These are phyloP conservation scores for Sakesphorus luctuosus DNA, from an alignment of 2,113 vertebrate genomes.

Conservation along the genomic window DNA sequence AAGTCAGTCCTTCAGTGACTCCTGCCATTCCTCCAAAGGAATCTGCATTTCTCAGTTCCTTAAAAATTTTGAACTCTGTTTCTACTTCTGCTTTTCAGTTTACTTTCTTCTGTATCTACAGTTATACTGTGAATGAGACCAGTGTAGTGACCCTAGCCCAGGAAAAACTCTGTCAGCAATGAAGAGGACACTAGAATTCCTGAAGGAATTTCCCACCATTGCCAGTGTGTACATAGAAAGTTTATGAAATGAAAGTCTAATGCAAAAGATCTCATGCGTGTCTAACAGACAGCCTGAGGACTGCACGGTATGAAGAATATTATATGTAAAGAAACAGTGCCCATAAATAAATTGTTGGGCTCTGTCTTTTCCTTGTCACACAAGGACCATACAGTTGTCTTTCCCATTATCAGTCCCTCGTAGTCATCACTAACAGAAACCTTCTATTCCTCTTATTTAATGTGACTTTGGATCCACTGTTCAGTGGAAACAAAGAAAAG, in stretches of 20 bases:
- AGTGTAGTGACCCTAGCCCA: neutral
- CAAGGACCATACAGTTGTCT: neutral
- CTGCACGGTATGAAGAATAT: neutral
- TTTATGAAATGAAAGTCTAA: neutral
- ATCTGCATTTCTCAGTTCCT: neutral
- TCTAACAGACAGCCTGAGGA: neutral
- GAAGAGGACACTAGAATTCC: neutral
- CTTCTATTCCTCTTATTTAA: conserved; percentile 28
- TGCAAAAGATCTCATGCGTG: neutral
- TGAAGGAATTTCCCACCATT: neutral
- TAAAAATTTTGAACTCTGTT: neutral
- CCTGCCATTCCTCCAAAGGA: neutral
- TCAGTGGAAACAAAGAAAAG: conserved; percentile 26
- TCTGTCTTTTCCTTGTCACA: neutral
- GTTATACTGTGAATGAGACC: neutral
- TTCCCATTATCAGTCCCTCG: neutral
- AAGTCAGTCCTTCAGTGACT: neutral
- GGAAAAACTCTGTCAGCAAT: neutral
- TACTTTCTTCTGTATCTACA: neutral
- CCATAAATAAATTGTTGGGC: neutral
- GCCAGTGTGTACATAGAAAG: neutral
- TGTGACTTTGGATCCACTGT: neutral
- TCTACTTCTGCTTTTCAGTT: neutral
- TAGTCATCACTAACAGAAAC: neutral
- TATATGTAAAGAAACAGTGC: neutral